Evolutionary conservation across 2,797 vertebrate genomes (phyloP).

Genomic region (Myotis findleyi): DNA sequence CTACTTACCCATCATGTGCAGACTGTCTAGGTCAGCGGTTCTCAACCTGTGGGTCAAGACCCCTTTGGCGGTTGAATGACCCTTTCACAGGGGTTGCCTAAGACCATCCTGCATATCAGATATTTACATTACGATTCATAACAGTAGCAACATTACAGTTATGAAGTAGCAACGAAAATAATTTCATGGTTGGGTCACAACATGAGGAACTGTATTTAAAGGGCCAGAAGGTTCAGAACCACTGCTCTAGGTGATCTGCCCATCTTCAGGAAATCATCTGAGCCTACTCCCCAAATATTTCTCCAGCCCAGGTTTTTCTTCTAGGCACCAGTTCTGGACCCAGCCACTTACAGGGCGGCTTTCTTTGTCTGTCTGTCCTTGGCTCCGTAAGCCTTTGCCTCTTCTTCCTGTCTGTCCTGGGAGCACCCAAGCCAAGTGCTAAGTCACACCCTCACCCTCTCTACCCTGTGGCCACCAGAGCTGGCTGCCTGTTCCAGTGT

Average conservation of each 20-base stretch:
- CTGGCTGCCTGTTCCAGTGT: background rate
- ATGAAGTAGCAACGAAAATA: too few species aligned
- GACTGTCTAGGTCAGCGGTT: background rate
- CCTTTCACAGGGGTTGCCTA: too few species aligned
- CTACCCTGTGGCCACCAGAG: fast-evolving
- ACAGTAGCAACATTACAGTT: too few species aligned
- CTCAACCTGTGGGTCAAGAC: too few species aligned
- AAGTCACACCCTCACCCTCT: background rate
- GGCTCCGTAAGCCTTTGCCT: background rate
- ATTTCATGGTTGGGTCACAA: too few species aligned
- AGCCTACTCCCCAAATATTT: background rate
- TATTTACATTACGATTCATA: too few species aligned
- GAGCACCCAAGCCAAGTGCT: background rate
- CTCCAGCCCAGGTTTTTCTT: background rate
- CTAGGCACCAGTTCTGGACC: background rate
- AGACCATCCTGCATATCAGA: too few species aligned
- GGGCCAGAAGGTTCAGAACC: too few species aligned
- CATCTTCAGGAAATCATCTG: background rate
- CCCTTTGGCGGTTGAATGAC: too few species aligned
- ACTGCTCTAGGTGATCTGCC: background rate
- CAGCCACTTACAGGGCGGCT: background rate
- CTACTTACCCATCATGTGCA: background rate
- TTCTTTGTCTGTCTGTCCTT: background rate
- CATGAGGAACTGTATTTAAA: too few species aligned
- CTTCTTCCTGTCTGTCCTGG: background rate